Evolutionary conservation across 1,140 invertebrate genomes (phyloP).

Genomic region (Arctopsyche grandis): DNA sequence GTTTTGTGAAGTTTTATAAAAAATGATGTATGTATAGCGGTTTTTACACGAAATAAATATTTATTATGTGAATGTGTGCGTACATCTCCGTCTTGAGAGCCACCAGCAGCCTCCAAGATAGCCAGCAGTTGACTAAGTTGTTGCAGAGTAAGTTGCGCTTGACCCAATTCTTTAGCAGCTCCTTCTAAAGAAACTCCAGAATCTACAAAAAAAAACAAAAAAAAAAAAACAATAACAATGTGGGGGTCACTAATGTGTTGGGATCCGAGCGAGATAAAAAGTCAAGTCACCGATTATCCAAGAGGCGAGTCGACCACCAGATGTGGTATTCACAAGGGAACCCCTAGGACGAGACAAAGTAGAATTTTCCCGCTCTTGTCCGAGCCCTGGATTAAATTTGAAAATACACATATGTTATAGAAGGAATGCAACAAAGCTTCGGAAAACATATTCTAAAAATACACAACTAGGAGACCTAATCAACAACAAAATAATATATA

Average conservation of each 20-base stretch:
- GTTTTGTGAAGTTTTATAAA: too few species aligned
- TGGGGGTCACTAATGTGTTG: not conserved
- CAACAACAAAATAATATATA: too few species aligned
- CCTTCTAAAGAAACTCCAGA: conserved; percentile 67
- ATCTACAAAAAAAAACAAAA: conserved; percentile 57
- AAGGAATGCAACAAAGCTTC: not conserved
- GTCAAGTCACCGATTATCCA: conserved; percentile 61
- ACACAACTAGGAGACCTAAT: not conserved
- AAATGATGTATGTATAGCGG: too few species aligned
- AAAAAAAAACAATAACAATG: not conserved
- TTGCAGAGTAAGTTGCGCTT: conserved; percentile 73
- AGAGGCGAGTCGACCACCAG: conserved; percentile 61
- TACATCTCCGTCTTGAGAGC: conserved; percentile 53
- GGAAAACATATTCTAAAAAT: too few species aligned
- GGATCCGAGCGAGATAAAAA: not conserved
- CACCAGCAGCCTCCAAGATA: conserved; percentile 58
- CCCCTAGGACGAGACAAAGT: conserved; percentile 57
- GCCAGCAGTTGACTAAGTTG: conserved; percentile 71
- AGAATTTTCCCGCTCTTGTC: conserved; percentile 46
- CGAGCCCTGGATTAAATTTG: conserved; percentile 37
- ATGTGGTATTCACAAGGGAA: conserved; percentile 63
- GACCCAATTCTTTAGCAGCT: conserved; percentile 69
- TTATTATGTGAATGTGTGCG: not conserved
- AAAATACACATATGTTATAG: conserved; percentile 2
- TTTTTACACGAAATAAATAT: conserved; percentile 4